Conservation (phyloP, 2,113 vertebrate species). For the Callipepla californica region DNA sequence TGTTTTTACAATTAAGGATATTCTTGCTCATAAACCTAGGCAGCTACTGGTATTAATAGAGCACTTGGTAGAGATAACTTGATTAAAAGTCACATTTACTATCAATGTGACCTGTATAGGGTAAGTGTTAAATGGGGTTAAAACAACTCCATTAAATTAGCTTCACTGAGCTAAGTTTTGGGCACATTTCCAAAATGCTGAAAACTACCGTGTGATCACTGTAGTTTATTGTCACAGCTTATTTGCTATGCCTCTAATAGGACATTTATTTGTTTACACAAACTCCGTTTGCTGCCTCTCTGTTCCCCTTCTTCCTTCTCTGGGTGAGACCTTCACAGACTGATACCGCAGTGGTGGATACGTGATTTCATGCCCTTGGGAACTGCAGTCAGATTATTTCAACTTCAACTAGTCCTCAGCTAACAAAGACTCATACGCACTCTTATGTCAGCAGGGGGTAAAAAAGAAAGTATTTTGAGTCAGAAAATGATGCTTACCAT, state of each 20-base stretch:
- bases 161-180: not conserved
- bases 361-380: not conserved
- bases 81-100: not conserved
- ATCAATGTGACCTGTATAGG: not conserved
- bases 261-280: not conserved
- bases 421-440: not conserved
- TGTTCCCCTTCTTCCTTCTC: not conserved
- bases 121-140: not conserved
- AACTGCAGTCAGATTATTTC: not conserved
- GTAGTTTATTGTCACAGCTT: not conserved
- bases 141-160: not conserved
- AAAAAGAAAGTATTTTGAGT: conserved; percentile 11
- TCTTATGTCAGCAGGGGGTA: not conserved
- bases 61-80: not conserved
- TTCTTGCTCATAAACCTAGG: not conserved
- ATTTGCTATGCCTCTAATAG: not conserved
- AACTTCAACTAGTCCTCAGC: not conserved
- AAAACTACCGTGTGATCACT: not conserved
- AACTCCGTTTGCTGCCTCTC: not conserved
- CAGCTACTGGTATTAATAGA: not conserved
- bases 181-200: not conserved
- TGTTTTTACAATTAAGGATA: not conserved
- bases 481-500: conserved; percentile 49
- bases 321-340: not conserved
- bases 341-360: not conserved